Percentiles rank a stretch among this genome's conserved stretches.
These are phyloP conservation scores for Ochlodes sylvanus DNA, from an alignment of 2,888 invertebrate genomes.

Conservation along the genomic window DNA sequence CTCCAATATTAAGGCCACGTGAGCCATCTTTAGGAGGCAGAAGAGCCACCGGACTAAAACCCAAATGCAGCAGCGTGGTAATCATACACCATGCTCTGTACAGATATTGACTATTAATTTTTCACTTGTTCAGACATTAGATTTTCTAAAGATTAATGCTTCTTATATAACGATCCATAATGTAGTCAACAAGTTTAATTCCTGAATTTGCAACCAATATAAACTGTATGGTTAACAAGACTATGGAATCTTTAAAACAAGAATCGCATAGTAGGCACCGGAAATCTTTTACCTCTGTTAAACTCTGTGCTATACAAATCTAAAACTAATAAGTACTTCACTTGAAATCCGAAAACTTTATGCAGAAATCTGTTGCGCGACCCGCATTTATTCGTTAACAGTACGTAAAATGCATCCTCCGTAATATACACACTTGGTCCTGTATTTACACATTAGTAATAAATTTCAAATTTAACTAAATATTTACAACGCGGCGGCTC, in stretches of 20 bases:
- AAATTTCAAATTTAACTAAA: slow-evolving; percentile 71
- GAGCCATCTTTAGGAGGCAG: too few relatives aligned
- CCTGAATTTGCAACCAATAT: not conserved
- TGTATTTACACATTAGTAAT: slow-evolving; percentile 73
- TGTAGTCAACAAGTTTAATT: not conserved
- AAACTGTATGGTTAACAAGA: not conserved
- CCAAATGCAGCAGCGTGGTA: too few relatives aligned
- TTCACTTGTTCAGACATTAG: not conserved
- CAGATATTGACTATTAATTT: too few relatives aligned
- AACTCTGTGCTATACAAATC: not conserved
- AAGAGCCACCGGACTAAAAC: too few relatives aligned
- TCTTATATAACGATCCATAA: not conserved
- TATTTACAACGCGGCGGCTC: slow-evolving; percentile 65
- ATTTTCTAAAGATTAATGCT: not conserved
- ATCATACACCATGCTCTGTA: too few relatives aligned
- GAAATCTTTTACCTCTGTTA: not conserved
- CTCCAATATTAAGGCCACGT: too few relatives aligned
- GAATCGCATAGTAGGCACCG: slow-evolving; percentile 1
- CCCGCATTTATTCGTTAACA: slow-evolving; percentile 49
- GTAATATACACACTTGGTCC: slow-evolving; percentile 69
- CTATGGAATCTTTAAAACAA: slow-evolving; percentile 25
- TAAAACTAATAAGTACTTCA: slow-evolving; percentile 29
- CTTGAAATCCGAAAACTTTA: slow-evolving; percentile 31
- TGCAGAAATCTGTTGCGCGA: slow-evolving; percentile 45
- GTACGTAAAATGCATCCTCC: slow-evolving; percentile 57